phyloP scores from a whole-genome alignment of 2,113 vertebrate genomes.

The Deroptyus accipitrinus region DNA sequence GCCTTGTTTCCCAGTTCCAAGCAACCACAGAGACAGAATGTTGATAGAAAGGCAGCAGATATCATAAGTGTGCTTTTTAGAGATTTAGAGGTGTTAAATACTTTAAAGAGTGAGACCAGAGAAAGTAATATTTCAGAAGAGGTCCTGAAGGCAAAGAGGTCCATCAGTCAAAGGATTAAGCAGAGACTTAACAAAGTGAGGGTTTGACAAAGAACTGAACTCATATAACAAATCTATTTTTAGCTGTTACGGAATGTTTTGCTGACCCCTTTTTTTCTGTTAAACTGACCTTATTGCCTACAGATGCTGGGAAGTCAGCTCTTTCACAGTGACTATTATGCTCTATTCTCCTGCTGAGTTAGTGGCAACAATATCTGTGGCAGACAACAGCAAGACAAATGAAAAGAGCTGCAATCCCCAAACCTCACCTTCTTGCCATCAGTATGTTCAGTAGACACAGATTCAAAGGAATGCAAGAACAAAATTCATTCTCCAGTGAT shows the following conservation, averaged over 20 bases:
- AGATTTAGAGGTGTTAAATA: not conserved
- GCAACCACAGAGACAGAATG: not conserved
- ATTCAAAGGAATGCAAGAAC: not conserved
- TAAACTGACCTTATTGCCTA: not conserved
- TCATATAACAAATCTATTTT: not conserved
- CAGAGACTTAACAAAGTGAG: not conserved
- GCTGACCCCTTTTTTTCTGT: not conserved
- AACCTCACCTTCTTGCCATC: not conserved
- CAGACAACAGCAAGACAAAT: not conserved
- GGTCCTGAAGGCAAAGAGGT: not conserved
- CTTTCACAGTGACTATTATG: fast-evolving
- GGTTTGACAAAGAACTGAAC: not conserved
- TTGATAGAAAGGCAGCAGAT: not conserved
- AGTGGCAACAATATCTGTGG: not conserved
- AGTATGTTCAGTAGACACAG: not conserved
- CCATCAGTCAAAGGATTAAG: not conserved
- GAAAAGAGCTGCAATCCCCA: not conserved
- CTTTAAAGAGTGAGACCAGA: not conserved
- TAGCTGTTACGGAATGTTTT: not conserved
- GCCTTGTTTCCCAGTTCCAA: not conserved
- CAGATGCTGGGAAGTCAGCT: not conserved
- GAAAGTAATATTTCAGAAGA: not conserved
- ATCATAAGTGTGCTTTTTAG: not conserved
- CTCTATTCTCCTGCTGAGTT: not conserved
- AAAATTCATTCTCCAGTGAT: not conserved